Base-by-base conservation (phyloP, 1,140 invertebrate genomes). In the Diachasma alloeum region DNA sequence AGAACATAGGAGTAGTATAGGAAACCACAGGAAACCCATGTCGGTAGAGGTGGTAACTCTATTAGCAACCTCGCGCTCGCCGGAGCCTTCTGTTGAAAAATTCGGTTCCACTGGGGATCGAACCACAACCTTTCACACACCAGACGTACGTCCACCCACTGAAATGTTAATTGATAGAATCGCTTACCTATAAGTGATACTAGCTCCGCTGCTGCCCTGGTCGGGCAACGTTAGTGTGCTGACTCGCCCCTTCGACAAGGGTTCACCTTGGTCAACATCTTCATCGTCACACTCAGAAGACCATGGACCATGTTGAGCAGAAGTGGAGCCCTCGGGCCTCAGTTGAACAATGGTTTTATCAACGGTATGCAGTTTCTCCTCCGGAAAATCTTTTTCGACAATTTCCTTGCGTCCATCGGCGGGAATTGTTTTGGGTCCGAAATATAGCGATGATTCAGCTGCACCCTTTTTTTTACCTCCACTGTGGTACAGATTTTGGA, bases 311-410 rank as follows among this genome's bases (percentile, higher is more conserved):
- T 15, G 10, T 15, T 19, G 4, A 2, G 48, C 9, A 9, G 48
- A 53, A 53, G n/a, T 15, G 48, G 6, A 9, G 0, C 1, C 48
- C 19, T 11, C 76, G 15, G 83, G 77, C 78, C 87, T 87, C 2
- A 90, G 76, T 24, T 89, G 88, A 15, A 90, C 84, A 4, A 91
- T 83, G 9, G 89, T 86, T 42, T 82, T 88, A 39, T 90, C 88
- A 5, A 89, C 80, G 56, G 82, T 84, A n/a, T 83, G 82, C 0
- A 91, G 82, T 78, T 87, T 89, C 66, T 91, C 90, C 70, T 91
- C 90, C 13, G 88, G 83, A 26, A 91, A 80, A 6, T 89, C 85
- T 1, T 75, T 77, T 6, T 82, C 77, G 6, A 75, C 80, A 0
- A 85, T 82, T 4, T 81, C 81, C 1, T 26, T 19, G 11, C 39